Evolutionary conservation across 2,888 invertebrate genomes (phyloP).

Genomic region (Junonia oenone): DNA sequence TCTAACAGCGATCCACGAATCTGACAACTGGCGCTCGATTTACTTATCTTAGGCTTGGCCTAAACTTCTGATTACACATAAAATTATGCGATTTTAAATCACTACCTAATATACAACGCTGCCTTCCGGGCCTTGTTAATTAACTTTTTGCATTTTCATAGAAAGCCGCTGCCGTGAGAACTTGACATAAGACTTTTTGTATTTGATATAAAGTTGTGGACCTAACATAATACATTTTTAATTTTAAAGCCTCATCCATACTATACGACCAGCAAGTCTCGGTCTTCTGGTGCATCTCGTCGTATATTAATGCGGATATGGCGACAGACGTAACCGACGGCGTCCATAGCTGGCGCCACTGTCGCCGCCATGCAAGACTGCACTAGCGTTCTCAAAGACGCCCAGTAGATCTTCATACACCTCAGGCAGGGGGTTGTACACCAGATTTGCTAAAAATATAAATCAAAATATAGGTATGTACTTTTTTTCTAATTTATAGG

Average conservation of each 20-base stretch:
- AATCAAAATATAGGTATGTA: neutral
- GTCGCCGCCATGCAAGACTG: constrained; percentile 80
- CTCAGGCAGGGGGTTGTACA: constrained; percentile 84
- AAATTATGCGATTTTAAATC: too few species aligned
- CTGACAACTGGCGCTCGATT: too few species aligned
- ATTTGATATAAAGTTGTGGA: too few species aligned
- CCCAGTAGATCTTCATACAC: constrained; percentile 83
- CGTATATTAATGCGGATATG: constrained; percentile 80
- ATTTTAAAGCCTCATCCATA: neutral
- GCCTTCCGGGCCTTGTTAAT: too few species aligned
- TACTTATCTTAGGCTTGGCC: too few species aligned
- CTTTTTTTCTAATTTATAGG: too few species aligned
- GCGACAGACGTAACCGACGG: constrained; percentile 81
- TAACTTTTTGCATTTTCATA: too few species aligned
- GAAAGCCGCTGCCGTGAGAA: too few species aligned
- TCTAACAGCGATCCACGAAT: too few species aligned
- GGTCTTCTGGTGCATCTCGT: constrained; percentile 73
- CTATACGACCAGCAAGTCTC: constrained; percentile 58
- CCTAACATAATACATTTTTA: constrained; percentile 6
- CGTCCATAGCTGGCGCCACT: constrained; percentile 81
- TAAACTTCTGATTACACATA: too few species aligned
- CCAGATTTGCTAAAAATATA: constrained; percentile 82
- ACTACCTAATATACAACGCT: too few species aligned
- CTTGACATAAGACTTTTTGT: too few species aligned
- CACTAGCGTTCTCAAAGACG: constrained; percentile 79